Base-by-base conservation (phyloP, 2,888 invertebrate species). In the Drepana falcataria region DNA sequence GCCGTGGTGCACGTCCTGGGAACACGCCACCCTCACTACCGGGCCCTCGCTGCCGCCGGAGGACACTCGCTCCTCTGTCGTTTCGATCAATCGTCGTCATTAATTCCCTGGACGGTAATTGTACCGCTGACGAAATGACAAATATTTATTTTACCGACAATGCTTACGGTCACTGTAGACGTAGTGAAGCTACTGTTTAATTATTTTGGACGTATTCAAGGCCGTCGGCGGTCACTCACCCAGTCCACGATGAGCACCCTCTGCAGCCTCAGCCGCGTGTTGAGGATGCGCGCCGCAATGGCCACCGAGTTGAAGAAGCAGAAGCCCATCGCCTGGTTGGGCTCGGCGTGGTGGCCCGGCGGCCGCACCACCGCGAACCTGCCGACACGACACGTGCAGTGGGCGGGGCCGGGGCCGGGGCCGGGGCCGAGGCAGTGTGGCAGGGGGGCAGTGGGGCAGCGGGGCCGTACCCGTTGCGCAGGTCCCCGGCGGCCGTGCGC, bases 241-340 rank as follows among this genome's bases (percentile, higher is more conserved):
- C 99, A 99, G 85, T 99, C 99, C 48, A 99, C 94, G 71, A 99
- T 97, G 72, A 99, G 94, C 85, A 99, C 96, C 90, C 96, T 95
- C 77, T 96, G 95, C 66, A 97, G 92, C 66, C 95, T 95, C 64
- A 96, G 93, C 66, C 96, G 94, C 69, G 96, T 95, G 77, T 96
- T 96, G 60, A 99, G 91, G 61, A 97, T 92, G 77, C 96, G 94
- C 34, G 99, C 98, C 52, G 99, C 98, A 69, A 99, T 96, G 52
- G 98, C 98, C 55, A 99, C 95, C 55, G 98, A 97, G 93, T 99
- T 99, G 92, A 99, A 99, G 93, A 98, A 99, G 87, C 99, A 99
- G 92, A 99, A 99, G 54, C 99, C 99, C 99, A 99, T 99, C 49
- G 99, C 98, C 81, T 98, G 96, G 81, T 97, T 96, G 49, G 95